Evolutionary conservation across 2,113 vertebrate genomes (phyloP), one percentile per base, ranked within the genome.

Genomic region (Lagenorhynchus albirostris): DNA sequence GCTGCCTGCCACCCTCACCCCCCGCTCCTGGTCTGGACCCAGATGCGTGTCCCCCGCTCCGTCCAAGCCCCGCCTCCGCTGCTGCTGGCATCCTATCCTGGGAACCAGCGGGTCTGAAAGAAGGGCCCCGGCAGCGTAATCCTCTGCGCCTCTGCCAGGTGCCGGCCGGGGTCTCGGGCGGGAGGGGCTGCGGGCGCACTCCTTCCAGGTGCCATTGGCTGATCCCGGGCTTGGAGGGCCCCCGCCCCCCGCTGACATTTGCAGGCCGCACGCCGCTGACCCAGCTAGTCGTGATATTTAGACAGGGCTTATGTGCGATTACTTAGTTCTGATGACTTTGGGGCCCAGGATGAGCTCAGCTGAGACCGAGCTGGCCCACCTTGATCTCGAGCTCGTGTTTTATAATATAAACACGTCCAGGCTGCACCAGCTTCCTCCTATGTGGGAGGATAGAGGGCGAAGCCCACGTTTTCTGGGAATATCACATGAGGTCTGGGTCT

Each of bases 171-270:
- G 95, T 93, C 76, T 92, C 87, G 70, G 93, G 96, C 84, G 31
- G 10, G 20, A 84, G 84, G 96, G 96, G 94, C 79, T 91, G 95
- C 18, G 5, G 93, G 97, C 74, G 5, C 65, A 8, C 71, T 91
- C 63, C 5, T 50, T 84, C 63, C 95, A 97, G 98, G 96, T 97
- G 98, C 97, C 97, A 98, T 95, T 96, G 96, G 98, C 97, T 99
- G 98, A 99, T 99, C 98, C 97, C 62, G 71, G 96, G 95, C 89
- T 96, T 96, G 62, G 90, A 96, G 98, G 97, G 97, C 98, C 98
- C 98, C 98, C 98, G 97, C 98, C 98, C 98, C 97, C 98, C 81
- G 80, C 98, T 99, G 99, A 99, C 99, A 99, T 99, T 99, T 99
- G 97, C 98, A 96, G 97, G 94, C 98, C 96, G 98, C 96, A 76